Evolutionary conservation across 2,113 vertebrate genomes (phyloP).

Genomic region (Siphamia tubifer): DNA sequence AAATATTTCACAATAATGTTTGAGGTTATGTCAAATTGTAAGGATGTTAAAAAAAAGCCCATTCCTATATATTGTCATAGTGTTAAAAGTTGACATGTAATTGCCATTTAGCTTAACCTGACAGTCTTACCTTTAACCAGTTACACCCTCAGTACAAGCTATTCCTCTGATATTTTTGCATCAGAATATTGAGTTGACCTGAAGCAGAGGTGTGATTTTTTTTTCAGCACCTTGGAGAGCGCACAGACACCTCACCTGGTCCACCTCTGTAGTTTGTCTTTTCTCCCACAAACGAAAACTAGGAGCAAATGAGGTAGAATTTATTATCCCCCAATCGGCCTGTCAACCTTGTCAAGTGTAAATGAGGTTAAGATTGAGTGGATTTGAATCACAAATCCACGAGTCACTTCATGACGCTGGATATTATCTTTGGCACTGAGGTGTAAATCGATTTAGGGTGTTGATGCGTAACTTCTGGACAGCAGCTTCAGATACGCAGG

Average conservation of each 20-base stretch:
- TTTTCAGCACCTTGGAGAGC: slow-evolving; percentile 78
- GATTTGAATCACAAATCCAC: slow-evolving; percentile 30
- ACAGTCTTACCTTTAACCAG: no score
- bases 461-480: neutral
- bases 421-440: slow-evolving; percentile 38
- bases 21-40: no score
- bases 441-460: slow-evolving; percentile 41
- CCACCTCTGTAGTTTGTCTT: no score
- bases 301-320: neutral
- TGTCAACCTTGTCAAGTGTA: neutral
- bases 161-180: neutral
- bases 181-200: neutral
- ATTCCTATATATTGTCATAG: no score
- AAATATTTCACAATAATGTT: no score
- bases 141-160: no score
- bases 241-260: slow-evolving; percentile 33
- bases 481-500: no score
- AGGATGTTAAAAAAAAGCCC: no score
- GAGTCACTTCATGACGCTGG: neutral
- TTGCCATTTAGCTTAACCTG: no score
- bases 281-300: neutral
- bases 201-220: slow-evolving; percentile 31
- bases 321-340: neutral
- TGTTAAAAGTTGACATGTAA: no score
- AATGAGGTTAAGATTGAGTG: neutral